Evolutionary conservation across 2,113 vertebrate genomes (phyloP).

Genomic region (Lontra canadensis): DNA sequence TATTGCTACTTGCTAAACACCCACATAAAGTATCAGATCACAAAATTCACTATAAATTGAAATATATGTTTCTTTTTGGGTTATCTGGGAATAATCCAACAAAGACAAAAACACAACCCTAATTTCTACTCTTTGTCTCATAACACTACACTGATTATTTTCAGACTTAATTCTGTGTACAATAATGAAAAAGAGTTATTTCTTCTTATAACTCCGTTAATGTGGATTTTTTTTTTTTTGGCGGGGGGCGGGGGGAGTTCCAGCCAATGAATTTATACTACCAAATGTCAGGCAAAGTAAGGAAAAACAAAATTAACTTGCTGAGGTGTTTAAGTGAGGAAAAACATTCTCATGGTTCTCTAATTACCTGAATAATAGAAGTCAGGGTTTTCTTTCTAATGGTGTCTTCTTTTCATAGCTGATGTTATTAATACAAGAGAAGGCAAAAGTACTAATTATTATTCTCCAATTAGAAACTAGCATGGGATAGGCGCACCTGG

Average conservation of each 20-base stretch:
- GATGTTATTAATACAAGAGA: background rate
- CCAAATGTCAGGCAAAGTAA: slow-evolving; percentile 27
- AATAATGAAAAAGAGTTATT: background rate
- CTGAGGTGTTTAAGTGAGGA: background rate
- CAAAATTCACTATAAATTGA: slow-evolving; percentile 33
- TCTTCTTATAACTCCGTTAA: slow-evolving; percentile 28
- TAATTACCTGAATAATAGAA: slow-evolving; percentile 18
- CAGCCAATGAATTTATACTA: slow-evolving; percentile 23
- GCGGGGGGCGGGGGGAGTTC: background rate
- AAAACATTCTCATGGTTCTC: background rate
- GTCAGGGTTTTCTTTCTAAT: background rate
- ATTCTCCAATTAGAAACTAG: background rate
- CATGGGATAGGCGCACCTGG: background rate
- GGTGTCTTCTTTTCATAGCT: background rate
- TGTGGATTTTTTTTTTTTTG: background rate
- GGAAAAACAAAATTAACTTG: slow-evolving; percentile 33
- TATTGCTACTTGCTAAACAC: slow-evolving; percentile 66
- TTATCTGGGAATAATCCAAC: slow-evolving; percentile 3
- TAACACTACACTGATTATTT: slow-evolving; percentile 49
- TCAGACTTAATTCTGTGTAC: background rate
- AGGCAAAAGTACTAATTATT: background rate
- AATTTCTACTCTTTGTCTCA: slow-evolving; percentile 46
- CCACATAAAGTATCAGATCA: slow-evolving; percentile 66
- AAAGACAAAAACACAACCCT: slow-evolving; percentile 23
- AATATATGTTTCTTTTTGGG: slow-evolving; percentile 53